Evolutionary conservation across 2,888 invertebrate genomes (phyloP), one percentile per base, ranked within the genome.

Genomic region (Calameuta pallipes): DNA sequence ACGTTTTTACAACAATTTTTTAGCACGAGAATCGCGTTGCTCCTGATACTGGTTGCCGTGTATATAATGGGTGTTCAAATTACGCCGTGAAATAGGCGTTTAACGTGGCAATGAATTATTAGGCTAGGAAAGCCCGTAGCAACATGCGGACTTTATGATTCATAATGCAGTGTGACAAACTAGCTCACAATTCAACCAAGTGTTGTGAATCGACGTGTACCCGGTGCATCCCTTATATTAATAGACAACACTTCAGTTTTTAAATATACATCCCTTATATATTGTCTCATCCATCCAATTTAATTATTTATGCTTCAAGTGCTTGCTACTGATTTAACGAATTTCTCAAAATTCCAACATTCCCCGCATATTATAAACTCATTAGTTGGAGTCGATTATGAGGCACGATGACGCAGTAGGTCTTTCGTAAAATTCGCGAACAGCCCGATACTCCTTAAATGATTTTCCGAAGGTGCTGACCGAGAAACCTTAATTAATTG

Each of bases 61-160:
- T 81, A 79, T 83, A 81, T 81, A 84, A 83, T 82, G 83, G 82
- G 82, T 82, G 81, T 84, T 82, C 82, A 81, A 83, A 85, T 86
- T 84, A 85, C 80, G 79, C 84, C 85, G 85, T 85, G 85, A 85
- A 85, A 85, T 83, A 83, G 85, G 84, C 86, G 84, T 85, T 85
- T 85, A 86, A 85, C 81, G 82, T 80, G 84, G 82, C 82, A 79
- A 86, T 86, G 85, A 86, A 82, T 86, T 85, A 85, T 82, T 73
- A 79, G 80, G 80, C 81, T 80, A 82, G 76, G 78, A 82, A 35
- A 78, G 68, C 74, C 73, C 69, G 76, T 75, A 78, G 75, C 70
- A 75, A 73, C 69, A 73, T 71, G 35, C 71, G 69, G 37, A 71
- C 76, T 75, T 78, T 77, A 81, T 81, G 79, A 80, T 82, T 81